These are phyloP conservation scores for Drosophila neocordata DNA, from an alignment of 1,140 invertebrate species.

Conservation along the genomic window DNA sequence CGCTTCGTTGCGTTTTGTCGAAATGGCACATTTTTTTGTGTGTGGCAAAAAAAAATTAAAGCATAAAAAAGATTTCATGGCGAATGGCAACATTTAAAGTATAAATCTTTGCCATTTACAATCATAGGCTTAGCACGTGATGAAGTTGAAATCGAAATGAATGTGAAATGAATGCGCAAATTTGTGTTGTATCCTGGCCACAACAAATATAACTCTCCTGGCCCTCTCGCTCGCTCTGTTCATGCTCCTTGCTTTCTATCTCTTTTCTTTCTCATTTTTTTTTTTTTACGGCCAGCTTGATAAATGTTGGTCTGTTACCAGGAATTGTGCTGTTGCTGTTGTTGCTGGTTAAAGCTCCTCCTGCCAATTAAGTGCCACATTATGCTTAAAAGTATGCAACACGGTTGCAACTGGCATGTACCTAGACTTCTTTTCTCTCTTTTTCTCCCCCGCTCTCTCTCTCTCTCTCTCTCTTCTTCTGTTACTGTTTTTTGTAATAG, in stretches of 20 bases:
- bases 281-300: not conserved
- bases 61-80: constrained; percentile 27
- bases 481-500: constrained; percentile 26
- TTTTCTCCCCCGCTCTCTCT: not conserved
- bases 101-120: constrained; percentile 33
- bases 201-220: not conserved
- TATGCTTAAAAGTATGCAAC: constrained; percentile 45
- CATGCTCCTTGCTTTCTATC: not conserved
- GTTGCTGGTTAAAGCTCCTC: not conserved
- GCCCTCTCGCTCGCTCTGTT: not conserved
- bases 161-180: constrained; percentile 40
- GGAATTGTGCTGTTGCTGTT: not conserved
- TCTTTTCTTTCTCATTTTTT: not conserved
- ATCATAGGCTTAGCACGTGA: constrained; percentile 38
- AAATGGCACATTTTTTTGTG: constrained; percentile 58
- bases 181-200: constrained; percentile 49
- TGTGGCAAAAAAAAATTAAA: constrained; percentile 14
- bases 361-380: constrained; percentile 77
- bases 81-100: constrained; percentile 11
- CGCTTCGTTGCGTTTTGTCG: constrained; percentile 55
- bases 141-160: constrained; percentile 19
- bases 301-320: not conserved
- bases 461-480: not conserved
- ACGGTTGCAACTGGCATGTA: constrained; percentile 5
- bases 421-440: not conserved